phyloP scores from a whole-genome alignment of 2,888 invertebrate genomes.

The Drosophila formosana region DNA sequence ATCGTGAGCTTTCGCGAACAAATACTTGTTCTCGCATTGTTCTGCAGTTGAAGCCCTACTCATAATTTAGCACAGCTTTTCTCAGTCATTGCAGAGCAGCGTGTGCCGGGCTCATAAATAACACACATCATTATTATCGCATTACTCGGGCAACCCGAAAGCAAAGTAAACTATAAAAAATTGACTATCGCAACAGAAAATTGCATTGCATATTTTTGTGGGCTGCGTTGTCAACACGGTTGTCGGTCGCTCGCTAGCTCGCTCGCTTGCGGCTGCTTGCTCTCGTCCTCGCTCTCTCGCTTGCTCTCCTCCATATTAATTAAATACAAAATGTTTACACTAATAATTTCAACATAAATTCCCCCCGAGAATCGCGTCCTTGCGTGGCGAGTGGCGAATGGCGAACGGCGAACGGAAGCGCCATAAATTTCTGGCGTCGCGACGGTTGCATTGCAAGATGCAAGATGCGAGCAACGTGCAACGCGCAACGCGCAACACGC shows the following conservation, averaged over 20 bases:
- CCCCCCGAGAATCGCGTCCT: constrained; percentile 9
- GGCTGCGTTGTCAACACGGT: constrained; percentile 42
- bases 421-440: constrained; percentile 65
- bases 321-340: constrained; percentile 82
- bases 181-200: constrained; percentile 54
- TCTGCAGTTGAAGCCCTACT: constrained; percentile 2
- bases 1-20: background rate
- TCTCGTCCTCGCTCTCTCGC: constrained; percentile 2
- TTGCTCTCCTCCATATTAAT: constrained; percentile 69
- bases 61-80: constrained; percentile 30
- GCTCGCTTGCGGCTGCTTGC: constrained; percentile 7
- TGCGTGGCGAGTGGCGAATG: constrained; percentile 13
- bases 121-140: constrained; percentile 73
- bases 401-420: constrained; percentile 57
- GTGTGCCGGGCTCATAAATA: constrained; percentile 41
- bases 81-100: constrained; percentile 8
- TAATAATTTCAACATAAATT: constrained; percentile 80
- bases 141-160: constrained; percentile 47
- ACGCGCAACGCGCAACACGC: constrained; percentile 55
- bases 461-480: constrained; percentile 46
- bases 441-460: constrained; percentile 39
- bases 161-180: constrained; percentile 52
- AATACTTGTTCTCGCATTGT: constrained; percentile 2
- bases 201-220: constrained; percentile 52
- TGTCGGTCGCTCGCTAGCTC: constrained; percentile 13